A percentile compares a stretch with the other conserved stretches of the same genome.
phyloP scores from a whole-genome alignment of 2,888 invertebrate genomes.

The Drosophila borealis region DNA sequence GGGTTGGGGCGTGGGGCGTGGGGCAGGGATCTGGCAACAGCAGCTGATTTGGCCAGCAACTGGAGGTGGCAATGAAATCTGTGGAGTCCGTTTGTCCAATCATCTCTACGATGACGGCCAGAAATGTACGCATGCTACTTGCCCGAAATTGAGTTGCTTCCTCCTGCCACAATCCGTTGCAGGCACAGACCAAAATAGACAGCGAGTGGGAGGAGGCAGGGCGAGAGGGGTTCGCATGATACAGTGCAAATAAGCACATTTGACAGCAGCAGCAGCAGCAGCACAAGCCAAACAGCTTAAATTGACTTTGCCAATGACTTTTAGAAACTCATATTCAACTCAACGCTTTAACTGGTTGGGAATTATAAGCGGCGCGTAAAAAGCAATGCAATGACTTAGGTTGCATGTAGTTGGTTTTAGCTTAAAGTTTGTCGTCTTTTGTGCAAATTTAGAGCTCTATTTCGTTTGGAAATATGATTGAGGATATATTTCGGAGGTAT shows the following conservation, averaged over 20 bases:
- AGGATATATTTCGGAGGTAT: no score
- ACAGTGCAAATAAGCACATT: not conserved
- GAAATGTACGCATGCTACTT: constrained; percentile 10
- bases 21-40: not conserved
- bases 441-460: not conserved
- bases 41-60: not conserved
- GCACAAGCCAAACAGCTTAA: not conserved
- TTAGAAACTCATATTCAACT: not conserved
- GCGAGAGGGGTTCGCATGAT: not conserved
- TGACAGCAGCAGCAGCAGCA: not conserved
- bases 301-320: not conserved
- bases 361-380: constrained; percentile 1
- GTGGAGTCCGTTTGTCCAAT: constrained; percentile 32
- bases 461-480: no score
- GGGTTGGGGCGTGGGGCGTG: not conserved
- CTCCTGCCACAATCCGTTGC: constrained; percentile 1
- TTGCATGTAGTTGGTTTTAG: no score
- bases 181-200: no score
- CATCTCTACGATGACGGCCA: constrained; percentile 32
- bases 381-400: no score
- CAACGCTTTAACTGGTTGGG: not conserved
- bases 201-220: no score
- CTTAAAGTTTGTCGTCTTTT: not conserved
- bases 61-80: constrained; percentile 13
- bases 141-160: constrained; percentile 12